phyloP scores from a whole-genome alignment of 2,888 invertebrate genomes.

The Machimus atricapillus region DNA sequence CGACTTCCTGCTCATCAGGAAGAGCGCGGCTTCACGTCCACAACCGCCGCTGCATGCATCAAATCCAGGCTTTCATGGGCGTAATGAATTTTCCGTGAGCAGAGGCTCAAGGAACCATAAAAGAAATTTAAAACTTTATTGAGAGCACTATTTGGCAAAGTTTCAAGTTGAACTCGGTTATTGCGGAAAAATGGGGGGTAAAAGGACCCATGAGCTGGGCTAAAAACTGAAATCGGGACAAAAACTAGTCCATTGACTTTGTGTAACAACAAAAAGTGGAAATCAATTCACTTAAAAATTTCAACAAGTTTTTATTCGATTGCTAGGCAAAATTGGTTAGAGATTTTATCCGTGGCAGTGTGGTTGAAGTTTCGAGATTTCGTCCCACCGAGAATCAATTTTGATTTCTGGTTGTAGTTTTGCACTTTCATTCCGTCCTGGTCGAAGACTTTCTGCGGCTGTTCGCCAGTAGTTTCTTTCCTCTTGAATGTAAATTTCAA shows the following conservation, averaged over 20 bases:
- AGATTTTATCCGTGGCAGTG: constrained; percentile 4
- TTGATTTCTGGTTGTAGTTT: background rate
- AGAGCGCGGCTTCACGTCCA: background rate
- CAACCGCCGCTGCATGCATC: constrained; percentile 15
- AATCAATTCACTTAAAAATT: constrained; percentile 37
- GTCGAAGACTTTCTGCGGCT: background rate
- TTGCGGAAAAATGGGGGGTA: background rate
- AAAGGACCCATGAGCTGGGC: background rate
- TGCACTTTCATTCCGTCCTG: background rate
- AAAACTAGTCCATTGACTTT: constrained; percentile 23
- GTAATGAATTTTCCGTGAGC: constrained; percentile 17
- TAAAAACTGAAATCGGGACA: constrained; percentile 2
- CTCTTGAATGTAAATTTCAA: background rate
- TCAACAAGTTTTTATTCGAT: constrained; percentile 31
- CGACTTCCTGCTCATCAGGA: background rate
- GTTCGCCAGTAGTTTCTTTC: background rate
- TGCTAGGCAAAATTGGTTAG: constrained; percentile 9
- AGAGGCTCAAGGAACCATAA: constrained; percentile 10
- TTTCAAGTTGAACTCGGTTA: constrained; percentile 11
- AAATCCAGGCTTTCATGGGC: background rate
- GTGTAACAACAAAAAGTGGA: constrained; percentile 13
- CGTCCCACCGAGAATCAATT: background rate
- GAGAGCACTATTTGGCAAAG: constrained; percentile 28
- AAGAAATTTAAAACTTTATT: constrained; percentile 36
- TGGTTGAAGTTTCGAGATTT: background rate